These are phyloP conservation scores for Gibbula magus DNA, from an alignment of 2,888 invertebrate species.

Conservation along the genomic window DNA sequence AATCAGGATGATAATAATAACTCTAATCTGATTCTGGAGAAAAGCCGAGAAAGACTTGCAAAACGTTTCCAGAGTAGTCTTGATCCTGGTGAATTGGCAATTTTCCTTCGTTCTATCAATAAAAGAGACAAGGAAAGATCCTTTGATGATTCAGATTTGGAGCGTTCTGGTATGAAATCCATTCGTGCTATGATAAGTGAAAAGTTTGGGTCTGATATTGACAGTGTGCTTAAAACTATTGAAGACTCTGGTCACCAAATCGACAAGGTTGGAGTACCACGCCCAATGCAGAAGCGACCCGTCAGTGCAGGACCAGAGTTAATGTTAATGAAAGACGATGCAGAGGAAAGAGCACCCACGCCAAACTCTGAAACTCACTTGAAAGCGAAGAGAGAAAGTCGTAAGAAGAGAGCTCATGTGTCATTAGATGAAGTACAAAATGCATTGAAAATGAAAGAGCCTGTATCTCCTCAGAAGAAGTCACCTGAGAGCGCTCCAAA, in stretches of 20 bases:
- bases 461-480: background rate
- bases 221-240: constrained; percentile 66
- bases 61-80: constrained; percentile 46
- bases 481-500: constrained; percentile 4
- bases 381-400: constrained; percentile 56
- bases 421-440: constrained; percentile 64
- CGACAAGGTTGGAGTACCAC: constrained; percentile 47
- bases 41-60: constrained; percentile 33
- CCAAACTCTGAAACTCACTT: constrained; percentile 50
- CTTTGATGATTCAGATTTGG: constrained; percentile 34
- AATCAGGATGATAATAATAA: constrained; percentile 2
- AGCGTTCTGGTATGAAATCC: constrained; percentile 39
- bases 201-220: constrained; percentile 61
- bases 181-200: constrained; percentile 53
- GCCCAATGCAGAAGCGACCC: constrained; percentile 38
- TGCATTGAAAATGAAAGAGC: constrained; percentile 47
- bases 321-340: background rate
- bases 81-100: constrained; percentile 53
- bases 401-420: constrained; percentile 61
- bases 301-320: constrained; percentile 23
- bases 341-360: background rate
- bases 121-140: constrained; percentile 6
- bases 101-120: constrained; percentile 36
- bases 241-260: constrained; percentile 66
- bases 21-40: constrained; percentile 33